Evolutionary conservation across 1,140 invertebrate species (phyloP).

Genomic region (Solen grandis): DNA sequence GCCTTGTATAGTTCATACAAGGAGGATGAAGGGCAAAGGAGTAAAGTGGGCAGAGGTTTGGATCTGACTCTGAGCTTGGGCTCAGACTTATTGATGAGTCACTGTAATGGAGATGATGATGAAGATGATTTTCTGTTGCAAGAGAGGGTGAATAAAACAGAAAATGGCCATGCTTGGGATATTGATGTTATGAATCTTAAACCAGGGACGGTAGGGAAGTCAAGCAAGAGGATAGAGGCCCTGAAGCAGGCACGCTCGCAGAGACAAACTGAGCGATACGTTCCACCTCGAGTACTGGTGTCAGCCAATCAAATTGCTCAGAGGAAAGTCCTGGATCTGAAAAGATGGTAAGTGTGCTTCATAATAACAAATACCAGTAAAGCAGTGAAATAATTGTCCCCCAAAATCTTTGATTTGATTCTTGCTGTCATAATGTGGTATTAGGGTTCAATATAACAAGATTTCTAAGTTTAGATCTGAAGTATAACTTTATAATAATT

Average conservation of each 20-base stretch:
- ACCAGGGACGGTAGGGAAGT: neutral
- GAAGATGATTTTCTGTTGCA: neutral
- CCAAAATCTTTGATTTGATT: too few species aligned
- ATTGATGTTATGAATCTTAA: constrained; percentile 57
- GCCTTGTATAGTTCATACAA: neutral
- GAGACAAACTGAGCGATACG: constrained; percentile 35
- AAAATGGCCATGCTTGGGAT: constrained; percentile 62
- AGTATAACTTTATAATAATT: too few species aligned
- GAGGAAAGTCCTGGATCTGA: constrained; percentile 72
- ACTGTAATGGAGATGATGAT: neutral
- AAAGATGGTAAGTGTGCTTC: constrained; percentile 74
- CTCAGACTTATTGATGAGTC: neutral
- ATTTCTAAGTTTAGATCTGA: too few species aligned
- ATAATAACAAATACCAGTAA: too few species aligned
- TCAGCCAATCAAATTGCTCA: constrained; percentile 64
- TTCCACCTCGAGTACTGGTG: constrained; percentile 63
- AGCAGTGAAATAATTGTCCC: too few species aligned
- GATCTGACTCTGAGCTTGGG: neutral
- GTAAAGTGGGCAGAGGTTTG: neutral
- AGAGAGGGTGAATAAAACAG: neutral
- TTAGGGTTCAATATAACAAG: too few species aligned
- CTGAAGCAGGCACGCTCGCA: constrained; percentile 24
- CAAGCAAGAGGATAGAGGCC: constrained; percentile 36
- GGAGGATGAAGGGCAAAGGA: neutral
- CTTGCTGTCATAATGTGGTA: too few species aligned